These are phyloP conservation scores for Clinocottus analis DNA, from an alignment of 2,113 vertebrate species.

Conservation along the genomic window DNA sequence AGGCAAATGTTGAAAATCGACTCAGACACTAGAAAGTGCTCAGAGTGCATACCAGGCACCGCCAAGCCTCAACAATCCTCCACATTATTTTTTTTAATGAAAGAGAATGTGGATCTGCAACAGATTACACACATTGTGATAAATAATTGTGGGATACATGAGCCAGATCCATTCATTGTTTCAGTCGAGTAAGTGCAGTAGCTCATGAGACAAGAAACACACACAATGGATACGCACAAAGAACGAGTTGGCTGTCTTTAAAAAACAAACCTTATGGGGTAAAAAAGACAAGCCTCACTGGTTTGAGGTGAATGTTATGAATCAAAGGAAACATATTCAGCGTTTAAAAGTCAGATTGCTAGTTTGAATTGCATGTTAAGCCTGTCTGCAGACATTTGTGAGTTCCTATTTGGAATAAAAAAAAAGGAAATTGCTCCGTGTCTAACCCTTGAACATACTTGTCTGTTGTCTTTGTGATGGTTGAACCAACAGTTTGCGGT, in stretches of 20 bases:
- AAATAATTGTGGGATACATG: not conserved
- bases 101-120: constrained; percentile 18
- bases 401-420: not conserved
- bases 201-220: not conserved
- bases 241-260: not conserved
- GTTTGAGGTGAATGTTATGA: not conserved
- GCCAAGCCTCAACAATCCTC: constrained; percentile 9
- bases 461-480: not conserved
- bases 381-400: not conserved
- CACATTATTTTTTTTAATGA: constrained; percentile 16
- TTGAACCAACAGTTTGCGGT: not conserved
- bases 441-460: not conserved
- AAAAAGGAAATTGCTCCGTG: not conserved
- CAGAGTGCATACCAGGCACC: not conserved
- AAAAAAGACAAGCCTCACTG: not conserved
- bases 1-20: constrained; percentile 52
- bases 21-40: constrained; percentile 9
- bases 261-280: not conserved
- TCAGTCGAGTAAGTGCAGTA: not conserved
- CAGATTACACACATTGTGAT: constrained; percentile 16
- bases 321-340: not conserved
- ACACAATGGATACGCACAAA: not conserved
- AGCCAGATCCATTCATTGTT: constrained; percentile 15
- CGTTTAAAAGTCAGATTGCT: not conserved
- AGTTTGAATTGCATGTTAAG: not conserved